A percentile compares a stretch with the other conserved stretches of the same genome.
These are phyloP conservation scores for Drosophila setifemur DNA, from an alignment of 1,140 invertebrate species.

Conservation along the genomic window DNA sequence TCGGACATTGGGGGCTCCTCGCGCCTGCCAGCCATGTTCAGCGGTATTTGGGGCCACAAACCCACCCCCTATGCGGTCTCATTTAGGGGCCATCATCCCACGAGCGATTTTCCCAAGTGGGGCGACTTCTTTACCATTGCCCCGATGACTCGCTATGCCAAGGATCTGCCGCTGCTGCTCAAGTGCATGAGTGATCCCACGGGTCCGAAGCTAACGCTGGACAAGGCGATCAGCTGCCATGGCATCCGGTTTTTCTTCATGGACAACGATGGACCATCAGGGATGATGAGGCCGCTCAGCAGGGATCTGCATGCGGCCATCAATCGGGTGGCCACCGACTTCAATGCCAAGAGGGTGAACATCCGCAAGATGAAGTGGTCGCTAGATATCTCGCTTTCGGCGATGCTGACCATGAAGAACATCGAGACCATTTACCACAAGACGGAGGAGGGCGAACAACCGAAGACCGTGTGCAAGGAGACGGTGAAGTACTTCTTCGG, in stretches of 20 bases:
- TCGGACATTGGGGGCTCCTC: slow-evolving; percentile 94
- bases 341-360: slow-evolving; percentile 85
- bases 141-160: slow-evolving; percentile 92
- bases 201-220: slow-evolving; percentile 85
- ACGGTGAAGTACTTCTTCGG: slow-evolving; percentile 84
- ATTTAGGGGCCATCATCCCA: slow-evolving; percentile 84
- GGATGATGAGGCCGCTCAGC: slow-evolving; percentile 85
- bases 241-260: slow-evolving; percentile 91
- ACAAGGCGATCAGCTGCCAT: slow-evolving; percentile 86
- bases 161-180: slow-evolving; percentile 89
- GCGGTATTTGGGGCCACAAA: slow-evolving; percentile 93
- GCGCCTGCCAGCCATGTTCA: slow-evolving; percentile 92
- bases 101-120: slow-evolving; percentile 84
- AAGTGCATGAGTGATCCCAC: slow-evolving; percentile 86
- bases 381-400: slow-evolving; percentile 85
- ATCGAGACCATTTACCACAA: slow-evolving; percentile 86
- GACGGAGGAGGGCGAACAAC: slow-evolving; percentile 84
- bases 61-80: slow-evolving; percentile 87
- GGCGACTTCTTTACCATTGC: slow-evolving; percentile 88
- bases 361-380: slow-evolving; percentile 85
- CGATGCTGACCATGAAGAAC: slow-evolving; percentile 84
- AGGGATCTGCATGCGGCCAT: slow-evolving; percentile 87
- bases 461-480: slow-evolving; percentile 84
- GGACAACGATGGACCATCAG: slow-evolving; percentile 87
- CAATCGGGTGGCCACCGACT: slow-evolving; percentile 85